Conservation (phyloP, 1,140 invertebrate species). For the Tetranychus cinnabarinus region DNA sequence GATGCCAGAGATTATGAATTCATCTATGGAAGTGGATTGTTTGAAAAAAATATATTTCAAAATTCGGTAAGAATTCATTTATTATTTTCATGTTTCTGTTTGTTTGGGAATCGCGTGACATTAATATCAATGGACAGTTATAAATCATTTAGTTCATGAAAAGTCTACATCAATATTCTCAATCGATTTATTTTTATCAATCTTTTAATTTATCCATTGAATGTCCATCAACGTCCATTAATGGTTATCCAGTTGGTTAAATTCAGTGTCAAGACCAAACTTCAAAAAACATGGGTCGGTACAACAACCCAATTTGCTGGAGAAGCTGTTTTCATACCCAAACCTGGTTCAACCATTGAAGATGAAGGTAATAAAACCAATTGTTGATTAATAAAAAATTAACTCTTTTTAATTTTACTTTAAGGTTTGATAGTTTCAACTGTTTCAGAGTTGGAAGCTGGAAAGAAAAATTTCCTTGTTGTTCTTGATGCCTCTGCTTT, state of each 20-base stretch:
- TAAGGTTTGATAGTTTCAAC: not conserved
- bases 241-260: not conserved
- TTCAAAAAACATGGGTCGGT: conserved; percentile 16
- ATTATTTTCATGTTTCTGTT: not conserved
- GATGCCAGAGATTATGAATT: conserved; percentile 20
- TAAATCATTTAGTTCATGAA: no score
- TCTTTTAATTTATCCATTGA: not conserved
- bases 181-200: not conserved
- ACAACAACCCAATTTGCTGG: not conserved
- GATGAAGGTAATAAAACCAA: conserved; percentile 18
- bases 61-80: conserved; percentile 15
- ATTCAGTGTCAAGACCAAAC: conserved; percentile 9
- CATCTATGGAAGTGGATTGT: conserved; percentile 20
- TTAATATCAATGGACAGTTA: no score
- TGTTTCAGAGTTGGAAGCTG: not conserved
- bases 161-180: no score
- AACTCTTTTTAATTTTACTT: not conserved
- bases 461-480: not conserved
- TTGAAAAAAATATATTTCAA: conserved; percentile 15
- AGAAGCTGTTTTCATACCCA: conserved; percentile 15
- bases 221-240: not conserved
- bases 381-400: not conserved
- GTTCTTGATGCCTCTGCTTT: not conserved
- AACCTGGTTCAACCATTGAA: conserved; percentile 16
- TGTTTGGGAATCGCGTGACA: not conserved